phyloP scores from a whole-genome alignment of 2,888 invertebrate species.

The Trypoxylon attenuatum region DNA sequence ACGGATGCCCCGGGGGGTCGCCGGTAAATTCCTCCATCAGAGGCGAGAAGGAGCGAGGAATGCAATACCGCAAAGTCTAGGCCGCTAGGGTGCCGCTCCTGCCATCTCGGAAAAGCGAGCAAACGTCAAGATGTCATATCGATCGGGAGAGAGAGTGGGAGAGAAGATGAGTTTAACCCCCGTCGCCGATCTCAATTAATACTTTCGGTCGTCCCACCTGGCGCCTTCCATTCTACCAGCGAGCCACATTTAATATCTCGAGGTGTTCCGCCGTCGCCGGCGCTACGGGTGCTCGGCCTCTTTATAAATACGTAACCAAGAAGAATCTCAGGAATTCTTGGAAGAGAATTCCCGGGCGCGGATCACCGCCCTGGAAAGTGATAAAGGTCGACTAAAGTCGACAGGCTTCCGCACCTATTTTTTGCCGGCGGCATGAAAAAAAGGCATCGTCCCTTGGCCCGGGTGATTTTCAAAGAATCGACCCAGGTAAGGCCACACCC shows the following conservation, averaged over 20 bases:
- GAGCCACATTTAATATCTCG: too few species aligned
- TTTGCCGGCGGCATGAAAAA: not conserved
- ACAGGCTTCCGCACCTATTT: conserved; percentile 3
- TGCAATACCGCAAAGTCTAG: conserved; percentile 6
- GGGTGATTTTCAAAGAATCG: conserved; percentile 58
- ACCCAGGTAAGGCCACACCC: conserved; percentile 62
- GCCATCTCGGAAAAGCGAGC: conserved; percentile 15
- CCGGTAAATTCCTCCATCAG: conserved; percentile 29
- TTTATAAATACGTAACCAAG: not conserved
- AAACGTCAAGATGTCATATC: conserved; percentile 29
- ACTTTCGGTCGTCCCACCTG: too few species aligned
- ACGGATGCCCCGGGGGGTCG: conserved; percentile 29
- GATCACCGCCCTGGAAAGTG: not conserved
- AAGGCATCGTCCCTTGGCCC: conserved; percentile 1
- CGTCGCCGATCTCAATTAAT: too few species aligned
- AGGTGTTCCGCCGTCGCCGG: too few species aligned
- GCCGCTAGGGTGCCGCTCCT: not conserved
- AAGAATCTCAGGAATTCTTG: not conserved
- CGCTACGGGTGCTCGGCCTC: too few species aligned
- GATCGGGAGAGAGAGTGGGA: conserved; percentile 1
- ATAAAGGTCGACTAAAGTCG: conserved; percentile 11
- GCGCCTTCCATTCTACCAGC: too few species aligned
- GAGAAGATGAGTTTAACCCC: too few species aligned
- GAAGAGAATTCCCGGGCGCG: not conserved
- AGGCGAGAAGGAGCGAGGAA: conserved; percentile 1